Percentiles rank a stretch among this genome's conserved stretches.
phyloP scores from a whole-genome alignment of 1,140 invertebrate species.

The Trachelipus rathkii region DNA sequence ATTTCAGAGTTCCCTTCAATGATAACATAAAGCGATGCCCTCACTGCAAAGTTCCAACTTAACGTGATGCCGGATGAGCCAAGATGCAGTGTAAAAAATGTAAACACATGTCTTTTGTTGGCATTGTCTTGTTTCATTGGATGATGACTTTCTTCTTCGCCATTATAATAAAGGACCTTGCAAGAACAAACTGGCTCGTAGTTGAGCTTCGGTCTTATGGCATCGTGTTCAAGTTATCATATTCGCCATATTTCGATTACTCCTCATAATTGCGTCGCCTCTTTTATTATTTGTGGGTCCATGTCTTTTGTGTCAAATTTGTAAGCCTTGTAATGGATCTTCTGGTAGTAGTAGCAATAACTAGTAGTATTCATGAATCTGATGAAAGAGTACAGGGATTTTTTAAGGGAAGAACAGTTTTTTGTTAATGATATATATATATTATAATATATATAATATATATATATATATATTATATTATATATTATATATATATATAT shows the following conservation, averaged over 20 bases:
- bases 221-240: slow-evolving; percentile 94
- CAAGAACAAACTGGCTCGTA: slow-evolving; percentile 94
- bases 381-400: not conserved
- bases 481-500: no score
- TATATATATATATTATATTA: no score
- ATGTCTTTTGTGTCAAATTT: slow-evolving; percentile 94
- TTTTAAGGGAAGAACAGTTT: no score
- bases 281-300: slow-evolving; percentile 86
- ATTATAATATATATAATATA: no score
- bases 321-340: slow-evolving; percentile 49
- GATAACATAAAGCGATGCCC: no score
- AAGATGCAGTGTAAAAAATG: no score
- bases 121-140: no score
- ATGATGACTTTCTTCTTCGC: slow-evolving; percentile 92
- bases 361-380: not conserved
- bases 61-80: no score
- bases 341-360: not conserved
- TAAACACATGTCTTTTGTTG: no score
- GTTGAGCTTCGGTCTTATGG: slow-evolving; percentile 91
- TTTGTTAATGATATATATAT: no score
- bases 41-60: no score
- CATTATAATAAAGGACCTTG: slow-evolving; percentile 97
- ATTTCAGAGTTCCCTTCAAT: no score
- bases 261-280: slow-evolving; percentile 87
- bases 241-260: slow-evolving; percentile 88